These are phyloP conservation scores for Zonitis immaculata DNA, from an alignment of 2,888 invertebrate species.

Conservation along the genomic window DNA sequence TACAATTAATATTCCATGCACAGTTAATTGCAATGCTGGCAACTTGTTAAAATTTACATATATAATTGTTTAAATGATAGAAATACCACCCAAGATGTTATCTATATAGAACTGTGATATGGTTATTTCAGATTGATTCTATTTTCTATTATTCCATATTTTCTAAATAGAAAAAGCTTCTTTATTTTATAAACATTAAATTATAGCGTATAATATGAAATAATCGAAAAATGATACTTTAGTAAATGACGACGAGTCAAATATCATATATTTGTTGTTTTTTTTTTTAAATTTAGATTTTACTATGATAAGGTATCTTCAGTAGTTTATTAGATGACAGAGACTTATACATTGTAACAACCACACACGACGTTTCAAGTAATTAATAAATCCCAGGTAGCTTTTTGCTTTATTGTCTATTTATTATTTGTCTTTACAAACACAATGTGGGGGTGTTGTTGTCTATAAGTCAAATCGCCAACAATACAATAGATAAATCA, in stretches of 20 bases:
- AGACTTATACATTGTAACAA: slow-evolving; percentile 35
- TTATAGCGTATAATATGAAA: background rate
- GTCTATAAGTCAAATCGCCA: background rate
- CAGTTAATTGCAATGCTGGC: slow-evolving; percentile 20
- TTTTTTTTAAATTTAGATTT: slow-evolving; percentile 17
- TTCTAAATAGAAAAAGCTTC: background rate
- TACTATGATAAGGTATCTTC: slow-evolving; percentile 32
- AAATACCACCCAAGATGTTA: slow-evolving; percentile 22
- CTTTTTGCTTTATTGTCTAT: slow-evolving; percentile 32
- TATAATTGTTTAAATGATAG: slow-evolving; percentile 23
- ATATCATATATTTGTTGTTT: slow-evolving; percentile 23
- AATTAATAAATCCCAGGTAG: slow-evolving; percentile 42
- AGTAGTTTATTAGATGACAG: slow-evolving; percentile 35
- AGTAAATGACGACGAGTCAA: slow-evolving; percentile 30
- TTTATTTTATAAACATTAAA: slow-evolving; percentile 3
- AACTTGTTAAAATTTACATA: slow-evolving; percentile 25
- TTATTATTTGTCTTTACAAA: slow-evolving; percentile 33
- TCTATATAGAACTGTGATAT: background rate
- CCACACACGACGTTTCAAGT: slow-evolving; percentile 38
- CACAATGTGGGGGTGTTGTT: slow-evolving; percentile 3
- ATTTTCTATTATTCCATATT: too few relatives aligned
- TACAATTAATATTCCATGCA: slow-evolving; percentile 21
- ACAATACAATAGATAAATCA: background rate
- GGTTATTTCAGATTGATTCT: too few relatives aligned
- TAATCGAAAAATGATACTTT: slow-evolving; percentile 24